A percentile compares a stretch with the other conserved stretches of the same genome.
phyloP scores from a whole-genome alignment of 1,140 invertebrate species.

The Psilanteris sp. region DNA sequence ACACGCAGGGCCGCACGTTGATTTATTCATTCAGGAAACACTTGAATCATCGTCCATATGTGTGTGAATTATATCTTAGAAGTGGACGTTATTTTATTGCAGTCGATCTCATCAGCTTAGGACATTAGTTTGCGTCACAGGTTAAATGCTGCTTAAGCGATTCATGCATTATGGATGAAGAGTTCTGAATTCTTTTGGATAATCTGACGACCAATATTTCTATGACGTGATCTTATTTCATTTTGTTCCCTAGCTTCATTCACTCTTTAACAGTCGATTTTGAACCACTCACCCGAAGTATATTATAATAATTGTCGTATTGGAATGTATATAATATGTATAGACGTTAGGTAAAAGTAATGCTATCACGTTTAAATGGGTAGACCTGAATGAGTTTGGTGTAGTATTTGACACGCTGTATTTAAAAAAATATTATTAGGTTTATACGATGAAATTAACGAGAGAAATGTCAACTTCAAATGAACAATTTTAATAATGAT shows the following conservation, averaged over 20 bases:
- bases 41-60: constrained; percentile 41
- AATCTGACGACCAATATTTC: constrained; percentile 53
- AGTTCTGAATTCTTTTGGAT: constrained; percentile 55
- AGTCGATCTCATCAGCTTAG: constrained; percentile 59
- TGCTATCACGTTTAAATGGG: too few relatives aligned
- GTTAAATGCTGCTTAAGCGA: constrained; percentile 57
- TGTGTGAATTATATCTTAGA: constrained; percentile 55
- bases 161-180: constrained; percentile 62
- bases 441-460: too few relatives aligned
- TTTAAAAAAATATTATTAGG: too few relatives aligned
- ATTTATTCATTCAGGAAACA: constrained; percentile 31
- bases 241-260: constrained; percentile 53
- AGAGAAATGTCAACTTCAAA: too few relatives aligned
- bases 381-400: too few relatives aligned
- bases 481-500: too few relatives aligned
- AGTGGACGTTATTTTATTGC: constrained; percentile 60
- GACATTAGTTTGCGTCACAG: constrained; percentile 68
- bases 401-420: too few relatives aligned
- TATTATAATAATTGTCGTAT: too few relatives aligned
- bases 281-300: too few relatives aligned
- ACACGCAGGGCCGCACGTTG: constrained; percentile 1
- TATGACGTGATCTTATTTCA: constrained; percentile 54
- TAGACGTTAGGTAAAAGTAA: too few relatives aligned
- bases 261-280: constrained; percentile 46
- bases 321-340: too few relatives aligned